Percentiles rank a stretch among this genome's conserved stretches.
phyloP scores from a whole-genome alignment of 2,888 invertebrate species.

The Pyrocoelia pectoralis region DNA sequence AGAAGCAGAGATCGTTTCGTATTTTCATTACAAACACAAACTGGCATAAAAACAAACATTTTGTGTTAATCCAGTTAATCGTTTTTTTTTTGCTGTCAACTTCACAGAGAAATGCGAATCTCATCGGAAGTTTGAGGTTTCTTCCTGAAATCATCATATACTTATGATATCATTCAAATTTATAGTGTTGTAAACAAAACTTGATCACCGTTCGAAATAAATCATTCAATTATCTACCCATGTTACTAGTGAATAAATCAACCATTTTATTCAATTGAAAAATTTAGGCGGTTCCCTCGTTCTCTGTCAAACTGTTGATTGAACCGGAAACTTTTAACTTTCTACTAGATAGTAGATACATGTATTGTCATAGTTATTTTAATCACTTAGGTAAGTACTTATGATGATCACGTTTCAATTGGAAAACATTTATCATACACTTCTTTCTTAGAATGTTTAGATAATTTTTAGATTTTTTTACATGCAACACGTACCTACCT shows the following conservation, averaged over 20 bases:
- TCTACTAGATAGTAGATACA: neutral
- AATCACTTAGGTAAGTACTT: neutral
- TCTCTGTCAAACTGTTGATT: conserved; percentile 21
- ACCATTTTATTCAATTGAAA: conserved; percentile 38
- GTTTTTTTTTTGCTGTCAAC: too few relatives aligned
- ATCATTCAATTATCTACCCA: conserved; percentile 31
- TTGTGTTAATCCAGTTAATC: too few relatives aligned
- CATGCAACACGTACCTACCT: too few relatives aligned
- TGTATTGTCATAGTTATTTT: neutral
- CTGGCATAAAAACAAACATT: too few relatives aligned
- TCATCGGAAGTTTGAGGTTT: too few relatives aligned
- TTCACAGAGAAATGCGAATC: too few relatives aligned
- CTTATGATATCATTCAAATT: too few relatives aligned
- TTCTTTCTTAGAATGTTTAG: neutral
- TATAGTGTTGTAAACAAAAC: conserved; percentile 15
- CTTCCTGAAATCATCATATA: too few relatives aligned
- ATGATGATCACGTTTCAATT: conserved; percentile 1
- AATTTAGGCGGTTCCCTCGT: conserved; percentile 22
- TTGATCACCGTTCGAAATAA: conserved; percentile 18
- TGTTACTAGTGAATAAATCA: conserved; percentile 6
- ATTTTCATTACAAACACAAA: too few relatives aligned
- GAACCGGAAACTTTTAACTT: conserved; percentile 24
- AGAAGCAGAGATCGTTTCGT: too few relatives aligned
- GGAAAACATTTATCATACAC: neutral
- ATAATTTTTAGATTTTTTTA: too few relatives aligned